Percentiles rank a stretch among this genome's conserved stretches.
Conservation (phyloP, 2,113 vertebrate genomes). For the Probosciger aterrimus region DNA sequence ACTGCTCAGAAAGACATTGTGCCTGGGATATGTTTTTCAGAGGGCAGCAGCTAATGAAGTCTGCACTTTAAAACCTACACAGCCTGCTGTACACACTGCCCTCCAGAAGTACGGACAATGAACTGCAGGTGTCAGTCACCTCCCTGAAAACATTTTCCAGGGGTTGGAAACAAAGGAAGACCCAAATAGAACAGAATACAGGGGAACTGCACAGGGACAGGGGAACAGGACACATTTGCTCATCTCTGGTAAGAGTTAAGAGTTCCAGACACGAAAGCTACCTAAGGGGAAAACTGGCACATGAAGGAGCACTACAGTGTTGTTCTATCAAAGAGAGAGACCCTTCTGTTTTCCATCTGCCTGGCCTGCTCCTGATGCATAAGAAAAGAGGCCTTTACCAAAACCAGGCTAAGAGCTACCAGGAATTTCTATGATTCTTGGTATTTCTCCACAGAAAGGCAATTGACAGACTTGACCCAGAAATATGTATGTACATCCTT, state of each 20-base stretch:
- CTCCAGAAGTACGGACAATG: background rate
- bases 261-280: background rate
- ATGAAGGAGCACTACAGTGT: background rate
- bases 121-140: background rate
- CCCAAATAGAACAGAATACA: background rate
- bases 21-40: background rate
- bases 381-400: background rate
- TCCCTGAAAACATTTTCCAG: background rate
- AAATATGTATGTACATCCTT: background rate
- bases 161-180: background rate
- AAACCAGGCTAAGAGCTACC: background rate
- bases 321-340: background rate
- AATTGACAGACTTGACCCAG: background rate
- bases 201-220: background rate
- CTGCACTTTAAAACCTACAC: background rate
- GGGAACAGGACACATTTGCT: background rate
- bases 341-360: background rate
- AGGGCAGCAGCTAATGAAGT: background rate
- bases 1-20: background rate
- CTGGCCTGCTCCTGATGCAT: background rate
- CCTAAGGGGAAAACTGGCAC: background rate
- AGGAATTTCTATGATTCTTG: background rate
- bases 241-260: background rate
- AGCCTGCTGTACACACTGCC: background rate
- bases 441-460: background rate